These are phyloP conservation scores for Malurus splendens DNA, from an alignment of 2,797 vertebrate genomes.

Conservation along the genomic window DNA sequence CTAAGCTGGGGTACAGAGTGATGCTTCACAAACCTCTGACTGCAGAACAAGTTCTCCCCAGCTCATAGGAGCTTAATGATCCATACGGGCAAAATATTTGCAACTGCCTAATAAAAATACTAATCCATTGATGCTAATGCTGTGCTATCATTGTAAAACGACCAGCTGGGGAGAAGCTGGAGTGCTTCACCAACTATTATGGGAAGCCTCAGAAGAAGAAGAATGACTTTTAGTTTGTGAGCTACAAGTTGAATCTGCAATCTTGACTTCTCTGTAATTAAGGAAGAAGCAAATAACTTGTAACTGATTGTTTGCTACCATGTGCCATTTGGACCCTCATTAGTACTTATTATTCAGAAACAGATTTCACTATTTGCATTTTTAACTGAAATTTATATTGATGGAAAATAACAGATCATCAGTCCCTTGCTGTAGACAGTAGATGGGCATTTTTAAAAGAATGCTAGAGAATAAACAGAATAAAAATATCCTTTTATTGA, in stretches of 20 bases:
- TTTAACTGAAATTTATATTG: not conserved
- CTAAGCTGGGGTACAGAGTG: not conserved
- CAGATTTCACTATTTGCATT: not conserved
- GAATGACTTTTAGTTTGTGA: not conserved
- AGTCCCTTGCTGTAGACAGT: not conserved
- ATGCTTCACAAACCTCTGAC: not conserved
- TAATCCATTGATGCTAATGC: not conserved
- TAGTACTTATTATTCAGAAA: not conserved
- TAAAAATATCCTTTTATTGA: not conserved
- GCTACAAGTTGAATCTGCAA: not conserved
- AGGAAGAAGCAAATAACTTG: not conserved
- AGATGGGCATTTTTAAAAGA: not conserved
- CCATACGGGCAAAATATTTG: constrained; percentile 2
- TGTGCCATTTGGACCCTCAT: not conserved
- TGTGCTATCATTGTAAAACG: not conserved
- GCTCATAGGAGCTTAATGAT: not conserved
- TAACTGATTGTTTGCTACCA: not conserved
- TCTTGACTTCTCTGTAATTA: not conserved
- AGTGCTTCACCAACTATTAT: not conserved
- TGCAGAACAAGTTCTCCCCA: not conserved
- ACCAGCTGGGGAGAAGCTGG: not conserved
- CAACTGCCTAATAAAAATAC: not conserved
- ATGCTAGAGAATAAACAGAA: not conserved
- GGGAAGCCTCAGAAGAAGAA: not conserved
- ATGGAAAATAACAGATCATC: not conserved